Base-by-base conservation (phyloP, 1,140 invertebrate species). In the Zophobas atratus region DNA sequence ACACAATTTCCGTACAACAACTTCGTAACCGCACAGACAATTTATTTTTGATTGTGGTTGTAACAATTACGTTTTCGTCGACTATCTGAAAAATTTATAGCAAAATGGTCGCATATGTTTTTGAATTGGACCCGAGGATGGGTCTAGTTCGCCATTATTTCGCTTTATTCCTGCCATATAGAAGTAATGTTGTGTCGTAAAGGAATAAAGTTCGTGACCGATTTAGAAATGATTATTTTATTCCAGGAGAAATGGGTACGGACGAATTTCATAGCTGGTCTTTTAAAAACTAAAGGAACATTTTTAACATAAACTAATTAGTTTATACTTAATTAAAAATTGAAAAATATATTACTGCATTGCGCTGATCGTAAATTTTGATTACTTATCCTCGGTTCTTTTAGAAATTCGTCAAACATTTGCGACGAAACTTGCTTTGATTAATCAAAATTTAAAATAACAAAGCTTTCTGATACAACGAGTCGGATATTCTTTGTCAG, bases 161-260 rank as follows among this genome's bases (percentile, higher is more conserved):
- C 60, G 60, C 39, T 67, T 67, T 67, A 67, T 67, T 67, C 60
- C 39, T 67, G 55, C 55, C 55, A 57, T 57, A 57, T 57, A 57
- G 38, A 39, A 67, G 60, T 67, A 67, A 67, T 67, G 60, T 67
- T 67, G 60, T 67, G 60, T 67, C 60, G 60, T 67, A 67, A 67
- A 67, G 60, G 60, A 67, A 67, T 67, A 67, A 46, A 67, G 60
- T 67, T 67, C 60, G 60, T 67, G 60, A 67, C 60, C 60, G 60
- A 67, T 67, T 67, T 67, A 67, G 60, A 67, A 67, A 67, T 67
- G 60, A 67, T 67, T 67, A 67, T 67, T 67, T 67, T 67, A 67
- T 67, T 67, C 60, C 60, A 39, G 38, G 41, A 6, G 39, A 33
- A 67, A 67, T 67, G 56, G 56, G 38, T 60, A 60, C 38, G 20